Evolutionary conservation across 2,113 vertebrate species (phyloP).

Genomic region (Sander vitreus): DNA sequence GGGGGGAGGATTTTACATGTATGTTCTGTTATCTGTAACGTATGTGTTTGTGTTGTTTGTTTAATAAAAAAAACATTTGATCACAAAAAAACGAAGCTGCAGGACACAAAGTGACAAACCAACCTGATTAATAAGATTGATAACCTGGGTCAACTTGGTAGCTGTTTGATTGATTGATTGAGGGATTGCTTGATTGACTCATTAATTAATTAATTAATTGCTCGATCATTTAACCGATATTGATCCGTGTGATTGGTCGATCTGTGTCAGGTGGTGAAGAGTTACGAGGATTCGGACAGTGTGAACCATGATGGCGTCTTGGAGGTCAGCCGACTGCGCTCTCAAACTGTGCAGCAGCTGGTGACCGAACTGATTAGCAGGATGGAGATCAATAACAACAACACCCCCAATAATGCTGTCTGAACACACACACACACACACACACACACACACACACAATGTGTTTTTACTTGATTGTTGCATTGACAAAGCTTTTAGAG

Average conservation of each 20-base stretch:
- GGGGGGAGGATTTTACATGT: no score
- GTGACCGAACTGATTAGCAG: conserved; percentile 82
- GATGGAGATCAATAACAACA: conserved; percentile 85
- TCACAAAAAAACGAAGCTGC: neutral
- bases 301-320: conserved; percentile 85
- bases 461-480: conserved; percentile 39
- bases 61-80: no score
- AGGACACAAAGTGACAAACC: neutral
- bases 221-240: no score
- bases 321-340: conserved; percentile 82
- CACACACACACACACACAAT: conserved; percentile 8
- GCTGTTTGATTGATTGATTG: neutral
- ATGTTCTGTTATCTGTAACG: no score
- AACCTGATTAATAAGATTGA: neutral
- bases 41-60: no score
- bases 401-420: conserved; percentile 66
- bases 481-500: neutral
- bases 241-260: neutral
- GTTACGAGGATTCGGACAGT: conserved; percentile 40
- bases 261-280: neutral
- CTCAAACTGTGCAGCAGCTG: conserved; percentile 81
- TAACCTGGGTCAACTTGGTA: neutral
- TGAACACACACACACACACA: conserved; percentile 44
- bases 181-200: neutral
- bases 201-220: neutral